Evolutionary conservation across 37 sponge, comb jelly and placozoan genomes (phyloP).

Genomic region (Aplysina aerophoba): DNA sequence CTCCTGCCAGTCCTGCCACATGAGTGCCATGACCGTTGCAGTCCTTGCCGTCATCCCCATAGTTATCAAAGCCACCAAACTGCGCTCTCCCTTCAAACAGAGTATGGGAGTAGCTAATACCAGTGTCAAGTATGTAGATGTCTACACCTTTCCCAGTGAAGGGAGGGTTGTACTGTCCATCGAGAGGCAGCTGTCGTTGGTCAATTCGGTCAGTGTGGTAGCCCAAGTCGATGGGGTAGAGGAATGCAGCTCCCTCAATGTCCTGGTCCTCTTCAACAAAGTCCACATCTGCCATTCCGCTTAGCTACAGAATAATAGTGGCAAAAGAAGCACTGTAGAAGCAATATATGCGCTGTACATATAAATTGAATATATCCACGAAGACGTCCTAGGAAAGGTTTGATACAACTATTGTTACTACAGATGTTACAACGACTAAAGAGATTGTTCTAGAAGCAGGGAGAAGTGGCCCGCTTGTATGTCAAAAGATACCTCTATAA

Average conservation of each 20-base stretch:
- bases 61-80: conserved; percentile 8
- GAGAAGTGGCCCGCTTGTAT: too few species aligned
- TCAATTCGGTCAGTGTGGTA: conserved; percentile 79
- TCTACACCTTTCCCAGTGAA: conserved; percentile 72
- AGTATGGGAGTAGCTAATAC: conserved; percentile 59
- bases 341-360: too few species aligned
- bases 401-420: too few species aligned
- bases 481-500: too few species aligned
- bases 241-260: background rate
- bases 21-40: conserved; percentile 80
- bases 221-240: conserved; percentile 1
- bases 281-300: conserved; percentile 1
- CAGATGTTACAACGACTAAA: too few species aligned
- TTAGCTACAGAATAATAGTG: too few species aligned
- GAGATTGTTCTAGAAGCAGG: too few species aligned
- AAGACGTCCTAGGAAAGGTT: too few species aligned
- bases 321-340: too few species aligned
- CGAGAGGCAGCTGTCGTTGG: conserved; percentile 52
- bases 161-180: conserved; percentile 50
- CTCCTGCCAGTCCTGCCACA: conserved; percentile 71
- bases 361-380: too few species aligned
- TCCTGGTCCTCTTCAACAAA: conserved; percentile 15
- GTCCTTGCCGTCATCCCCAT: conserved; percentile 44
- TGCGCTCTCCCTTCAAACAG: conserved; percentile 19
- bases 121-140: conserved; percentile 72